A percentile compares a stretch with the other conserved stretches of the same genome.
Evolutionary conservation across 2,888 invertebrate genomes (phyloP).

Genomic region (Amblyjoppa proteus): DNA sequence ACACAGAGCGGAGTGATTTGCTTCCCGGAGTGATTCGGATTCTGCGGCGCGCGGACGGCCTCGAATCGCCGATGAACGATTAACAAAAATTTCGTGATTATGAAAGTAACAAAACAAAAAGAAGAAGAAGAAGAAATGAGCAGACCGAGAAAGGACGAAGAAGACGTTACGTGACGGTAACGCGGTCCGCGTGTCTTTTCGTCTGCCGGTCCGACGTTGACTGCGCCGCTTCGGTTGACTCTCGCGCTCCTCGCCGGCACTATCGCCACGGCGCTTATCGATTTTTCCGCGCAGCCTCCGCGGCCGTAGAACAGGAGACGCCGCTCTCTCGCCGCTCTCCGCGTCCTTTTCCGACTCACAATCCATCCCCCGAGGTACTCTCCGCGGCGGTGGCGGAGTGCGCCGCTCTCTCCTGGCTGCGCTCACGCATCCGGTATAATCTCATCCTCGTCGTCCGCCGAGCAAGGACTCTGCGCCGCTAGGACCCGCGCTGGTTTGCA

Average conservation of each 20-base stretch:
- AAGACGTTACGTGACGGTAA: slow-evolving; percentile 68
- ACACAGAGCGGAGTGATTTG: too few species aligned
- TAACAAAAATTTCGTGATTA: not conserved
- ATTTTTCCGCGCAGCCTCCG: slow-evolving; percentile 84
- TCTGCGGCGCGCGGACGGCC: too few species aligned
- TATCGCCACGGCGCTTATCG: slow-evolving; percentile 76
- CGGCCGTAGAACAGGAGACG: slow-evolving; percentile 77
- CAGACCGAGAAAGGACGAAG: not conserved
- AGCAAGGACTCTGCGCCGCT: slow-evolving; percentile 20
- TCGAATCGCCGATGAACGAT: not conserved
- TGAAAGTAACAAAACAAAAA: too few species aligned
- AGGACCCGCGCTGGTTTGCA: slow-evolving; percentile 1
- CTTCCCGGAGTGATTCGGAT: too few species aligned
- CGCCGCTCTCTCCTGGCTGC: slow-evolving; percentile 9
- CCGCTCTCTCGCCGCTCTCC: slow-evolving; percentile 50
- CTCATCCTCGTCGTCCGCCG: slow-evolving; percentile 38
- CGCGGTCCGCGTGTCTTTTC: slow-evolving; percentile 77
- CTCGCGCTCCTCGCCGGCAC: slow-evolving; percentile 78
- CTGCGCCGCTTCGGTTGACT: slow-evolving; percentile 80
- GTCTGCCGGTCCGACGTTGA: slow-evolving; percentile 82
- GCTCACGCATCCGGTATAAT: slow-evolving; percentile 40
- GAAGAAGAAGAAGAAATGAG: not conserved
- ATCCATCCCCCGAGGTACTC: not conserved
- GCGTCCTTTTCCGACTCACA: slow-evolving; percentile 32
- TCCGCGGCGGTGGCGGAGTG: not conserved